A percentile compares a stretch with the other conserved stretches of the same genome.
These are phyloP conservation scores for Corythornis leucogaster DNA, from an alignment of 2,797 vertebrate genomes.

Conservation along the genomic window DNA sequence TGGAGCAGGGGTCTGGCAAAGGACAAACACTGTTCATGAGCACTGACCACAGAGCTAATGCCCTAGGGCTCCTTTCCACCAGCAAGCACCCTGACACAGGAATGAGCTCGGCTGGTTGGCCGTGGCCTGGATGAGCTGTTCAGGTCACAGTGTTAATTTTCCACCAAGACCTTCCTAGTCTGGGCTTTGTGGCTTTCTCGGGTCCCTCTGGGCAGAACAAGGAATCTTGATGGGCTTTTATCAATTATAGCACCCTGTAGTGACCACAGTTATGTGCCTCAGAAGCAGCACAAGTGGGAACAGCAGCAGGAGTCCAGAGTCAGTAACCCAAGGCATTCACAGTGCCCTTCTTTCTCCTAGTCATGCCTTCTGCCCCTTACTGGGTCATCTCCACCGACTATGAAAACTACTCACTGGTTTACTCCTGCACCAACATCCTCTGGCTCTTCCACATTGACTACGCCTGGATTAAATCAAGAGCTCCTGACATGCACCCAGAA, in stretches of 20 bases:
- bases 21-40: not conserved
- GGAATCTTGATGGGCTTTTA: not conserved
- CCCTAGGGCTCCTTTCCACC: not conserved
- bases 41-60: not conserved
- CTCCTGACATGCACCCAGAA: slow-evolving; percentile 81
- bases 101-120: not conserved
- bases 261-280: not conserved
- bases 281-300: not conserved
- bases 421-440: slow-evolving; percentile 89
- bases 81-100: not conserved
- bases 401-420: slow-evolving; percentile 85
- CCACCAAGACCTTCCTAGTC: not conserved
- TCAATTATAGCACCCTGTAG: not conserved
- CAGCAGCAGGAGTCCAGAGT: not conserved
- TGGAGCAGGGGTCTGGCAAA: not conserved
- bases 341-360: slow-evolving; percentile 65
- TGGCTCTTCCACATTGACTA: slow-evolving; percentile 89
- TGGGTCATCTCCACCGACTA: slow-evolving; percentile 93
- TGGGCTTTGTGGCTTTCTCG: not conserved
- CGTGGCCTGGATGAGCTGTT: not conserved
- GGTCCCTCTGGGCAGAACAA: not conserved
- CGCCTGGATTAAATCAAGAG: slow-evolving; percentile 88
- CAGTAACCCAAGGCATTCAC: not conserved
- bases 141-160: not conserved
- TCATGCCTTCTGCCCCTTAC: slow-evolving; percentile 88